Percentiles rank a stretch among this genome's conserved stretches.
Evolutionary conservation across 2,797 vertebrate species (phyloP).

Genomic region (Sebastes cheni): DNA sequence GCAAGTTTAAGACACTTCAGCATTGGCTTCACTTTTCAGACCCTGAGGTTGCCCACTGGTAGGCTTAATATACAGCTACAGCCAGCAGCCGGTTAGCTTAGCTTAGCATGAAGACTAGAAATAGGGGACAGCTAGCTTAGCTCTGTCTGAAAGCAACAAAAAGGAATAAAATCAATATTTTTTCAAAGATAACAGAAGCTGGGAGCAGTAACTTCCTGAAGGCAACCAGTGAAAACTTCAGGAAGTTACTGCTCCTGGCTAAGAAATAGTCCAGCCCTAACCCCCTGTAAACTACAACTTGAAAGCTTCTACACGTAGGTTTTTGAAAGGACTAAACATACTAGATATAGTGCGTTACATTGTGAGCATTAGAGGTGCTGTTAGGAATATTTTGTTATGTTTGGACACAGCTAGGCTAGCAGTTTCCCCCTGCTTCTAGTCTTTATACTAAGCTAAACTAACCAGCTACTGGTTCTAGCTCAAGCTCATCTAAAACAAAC

Average conservation of each 20-base stretch:
- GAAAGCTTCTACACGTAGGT: too few relatives aligned
- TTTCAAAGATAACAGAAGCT: not conserved
- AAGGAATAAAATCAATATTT: not conserved
- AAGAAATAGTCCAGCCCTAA: not conserved
- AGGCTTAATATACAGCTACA: not conserved
- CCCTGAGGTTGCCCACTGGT: not conserved
- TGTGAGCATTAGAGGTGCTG: not conserved
- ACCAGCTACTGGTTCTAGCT: not conserved
- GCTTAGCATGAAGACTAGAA: not conserved
- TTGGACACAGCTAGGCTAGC: not conserved
- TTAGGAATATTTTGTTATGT: not conserved
- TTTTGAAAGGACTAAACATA: too few relatives aligned
- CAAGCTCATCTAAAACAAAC: not conserved
- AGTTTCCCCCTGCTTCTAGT: not conserved
- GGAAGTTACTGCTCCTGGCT: too few relatives aligned
- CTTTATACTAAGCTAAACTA: not conserved
- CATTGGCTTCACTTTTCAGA: too few relatives aligned
- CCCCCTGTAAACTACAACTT: not conserved
- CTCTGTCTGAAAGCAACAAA: not conserved
- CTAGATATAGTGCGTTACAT: rapidly evolving
- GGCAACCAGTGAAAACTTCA: not conserved
- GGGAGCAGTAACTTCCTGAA: not conserved
- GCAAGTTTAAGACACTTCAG: not conserved
- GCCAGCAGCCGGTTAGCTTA: not conserved
- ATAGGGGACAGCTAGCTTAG: not conserved